Conservation (phyloP, 1,140 invertebrate species). For the Sipha flava region DNA sequence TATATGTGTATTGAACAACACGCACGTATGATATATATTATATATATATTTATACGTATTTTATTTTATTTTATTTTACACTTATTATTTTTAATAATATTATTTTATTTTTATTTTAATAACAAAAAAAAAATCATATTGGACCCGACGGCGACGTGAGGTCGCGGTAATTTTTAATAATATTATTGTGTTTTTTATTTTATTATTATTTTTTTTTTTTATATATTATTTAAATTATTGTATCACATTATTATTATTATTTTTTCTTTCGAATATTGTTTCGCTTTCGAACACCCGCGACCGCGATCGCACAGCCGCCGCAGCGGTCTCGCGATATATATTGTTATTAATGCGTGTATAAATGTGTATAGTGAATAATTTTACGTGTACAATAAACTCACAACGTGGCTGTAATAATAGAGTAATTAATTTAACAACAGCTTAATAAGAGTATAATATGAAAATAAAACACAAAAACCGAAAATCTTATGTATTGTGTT, state of each 20-base stretch:
- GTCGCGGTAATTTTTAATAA: neutral
- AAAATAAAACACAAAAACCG: neutral
- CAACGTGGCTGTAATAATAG: conserved; percentile 21
- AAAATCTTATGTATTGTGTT: neutral
- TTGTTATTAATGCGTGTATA: neutral
- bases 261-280: neutral
- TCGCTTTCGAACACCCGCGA: neutral
- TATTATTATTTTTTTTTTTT: neutral
- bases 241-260: neutral
- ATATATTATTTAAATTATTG: too few relatives aligned
- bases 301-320: neutral
- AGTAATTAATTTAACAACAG: conserved; percentile 16
- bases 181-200: neutral
- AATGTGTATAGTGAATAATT: neutral
- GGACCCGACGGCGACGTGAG: neutral
- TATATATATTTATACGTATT: neutral
- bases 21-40: neutral
- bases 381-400: conserved; percentile 30
- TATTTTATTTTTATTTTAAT: neutral
- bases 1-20: too few relatives aligned
- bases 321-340: neutral
- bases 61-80: neutral
- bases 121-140: too few relatives aligned
- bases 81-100: neutral
- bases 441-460: neutral